Evolutionary conservation across 2,888 invertebrate species (phyloP), one percentile per base, ranked within the genome.

Genomic region (Labia minor): DNA sequence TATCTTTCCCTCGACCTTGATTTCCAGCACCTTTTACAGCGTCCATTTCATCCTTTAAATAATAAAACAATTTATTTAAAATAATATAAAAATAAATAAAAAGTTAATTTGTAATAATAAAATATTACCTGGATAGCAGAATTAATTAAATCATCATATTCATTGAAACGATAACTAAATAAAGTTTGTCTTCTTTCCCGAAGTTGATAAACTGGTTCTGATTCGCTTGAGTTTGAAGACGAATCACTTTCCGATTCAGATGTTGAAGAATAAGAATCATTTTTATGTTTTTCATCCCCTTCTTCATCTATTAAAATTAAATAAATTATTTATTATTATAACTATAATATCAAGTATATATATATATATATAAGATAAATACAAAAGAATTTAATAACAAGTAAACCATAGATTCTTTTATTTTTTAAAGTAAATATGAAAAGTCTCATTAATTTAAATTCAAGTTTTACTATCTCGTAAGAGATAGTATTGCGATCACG

Each of bases 111-210:
- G 26, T 26, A 26, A 6, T 6, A 26, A 26, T 3, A 26, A 26
- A 6, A 26, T 26, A 63, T 67, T 72, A 84, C 86, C 79, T 87
- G 86, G 71, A 93, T 88, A 10, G 97, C 97, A 61, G 92, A 92
- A 76, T 93, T 91, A 72, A 98, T 97, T 76, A 97, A 85, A 26
- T 95, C 90, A 76, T 98, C 98, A 79, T 92, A 98, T 77, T 97
- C 96, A 75, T 92, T 90, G 72, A 95, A 89, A 70, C 89, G 85
- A 74, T 90, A 89, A 76, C 89, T 92, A 67, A 92, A 88, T 19
- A 76, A 73, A 71, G 90, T 85, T 74, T 88, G 87, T 0, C 87
- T 81, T 18, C 95, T 84, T 73, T 91, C 88, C 18, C 95, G 83
- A 72, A 94, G 79, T 68, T 94, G 88, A 79, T 93, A 93, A 72